Base-by-base conservation (phyloP, 2,888 invertebrate genomes). In the Meta bourneti region DNA sequence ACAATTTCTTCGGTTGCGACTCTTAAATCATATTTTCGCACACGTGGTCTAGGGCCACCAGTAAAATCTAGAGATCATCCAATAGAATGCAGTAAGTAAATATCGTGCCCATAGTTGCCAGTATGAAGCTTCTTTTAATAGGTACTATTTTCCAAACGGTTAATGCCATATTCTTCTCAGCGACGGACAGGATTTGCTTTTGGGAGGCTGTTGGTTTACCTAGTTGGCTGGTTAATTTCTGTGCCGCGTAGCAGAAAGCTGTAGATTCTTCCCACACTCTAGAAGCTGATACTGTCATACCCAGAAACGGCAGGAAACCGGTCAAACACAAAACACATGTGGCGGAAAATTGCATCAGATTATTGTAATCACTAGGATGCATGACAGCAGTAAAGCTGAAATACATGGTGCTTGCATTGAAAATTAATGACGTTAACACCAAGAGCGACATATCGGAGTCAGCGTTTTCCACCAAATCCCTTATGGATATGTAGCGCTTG, bases 61-160 rank as follows among this genome's bases (percentile, higher is more conserved):
- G 34, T 34, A 34, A 34, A 34, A 34, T 34, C 4, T 34, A 34
- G 34, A 34, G 34, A 34, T 34, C 4, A 34, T 34, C 34, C 1
- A 34, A 34, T 34, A 34, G 1, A 34, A 34, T 34, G 34, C 34
- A 34, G 34, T 34, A 34, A 34, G 34, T 34, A 34, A 34, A 4
- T 1, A 34, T 34, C 1, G 34, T 34, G 34, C 34, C 34, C 34
- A 34, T 34, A 4, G 1, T 34, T 34, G 70, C 86, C 16, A 87
- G 6, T n/a, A 87, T 19, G 7, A 79, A 71, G 48, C 51, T 87
- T 52, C 86, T 78, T 71, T 71, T 78, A 13, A 87, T 52, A 34
- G 34, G 34, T 4, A 4, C 34, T 1, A 34, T 34, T 34, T 34
- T 34, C 34, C 34, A 34, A 34, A 34, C 34, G 4, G 34, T 34